Evolutionary conservation across 2,797 vertebrate genomes (phyloP), one percentile per base, ranked within the genome.

Genomic region (Rhabdomys pumilio): DNA sequence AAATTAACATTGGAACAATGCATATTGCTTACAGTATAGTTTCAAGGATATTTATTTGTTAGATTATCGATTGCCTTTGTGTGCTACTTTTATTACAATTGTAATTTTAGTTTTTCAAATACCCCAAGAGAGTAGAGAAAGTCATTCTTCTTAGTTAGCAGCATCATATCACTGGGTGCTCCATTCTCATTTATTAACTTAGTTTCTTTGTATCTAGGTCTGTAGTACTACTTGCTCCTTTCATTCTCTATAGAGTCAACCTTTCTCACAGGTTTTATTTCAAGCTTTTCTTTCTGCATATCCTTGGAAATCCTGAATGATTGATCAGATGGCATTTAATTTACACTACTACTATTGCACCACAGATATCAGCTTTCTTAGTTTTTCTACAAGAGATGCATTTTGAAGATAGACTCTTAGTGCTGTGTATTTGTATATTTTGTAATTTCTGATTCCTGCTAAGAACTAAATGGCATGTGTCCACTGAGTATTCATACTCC

Each of bases 31-130:
- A 75, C 6, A 92, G 67, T 38, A 82, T 26, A 88, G 24, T 59
- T 93, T 90, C 57, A 77, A 67, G 31, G 77, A 55, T 72, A 77
- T 79, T 73, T 76, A 24, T 47, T 86, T 91, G 91, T 63, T 63
- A 91, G n/a, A 57, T 88, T 26, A 76, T 55, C 61, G 75, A 22
- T 34, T 53, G 41, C 17, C 29, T 26, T 5, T 80, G 4, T 65
- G 12, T 65, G 63, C 10, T 72, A 1, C 29, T 80, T 77, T 88
- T 59, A 67, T 53, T 67, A 67, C 31, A 85, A 14, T 81, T 67
- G 41, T 77, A 63, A 86, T 41, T 95, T 93, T 88, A 63, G 29
- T 76, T 94, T 96, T 81, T 55, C 44, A 65, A 94, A 69, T 7
- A 57, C 4, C 1, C 12, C 22, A 61, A 3, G 8, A 96, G 26